Evolutionary conservation across 2,888 invertebrate species (phyloP).

Genomic region (Chrysina gloriosa): DNA sequence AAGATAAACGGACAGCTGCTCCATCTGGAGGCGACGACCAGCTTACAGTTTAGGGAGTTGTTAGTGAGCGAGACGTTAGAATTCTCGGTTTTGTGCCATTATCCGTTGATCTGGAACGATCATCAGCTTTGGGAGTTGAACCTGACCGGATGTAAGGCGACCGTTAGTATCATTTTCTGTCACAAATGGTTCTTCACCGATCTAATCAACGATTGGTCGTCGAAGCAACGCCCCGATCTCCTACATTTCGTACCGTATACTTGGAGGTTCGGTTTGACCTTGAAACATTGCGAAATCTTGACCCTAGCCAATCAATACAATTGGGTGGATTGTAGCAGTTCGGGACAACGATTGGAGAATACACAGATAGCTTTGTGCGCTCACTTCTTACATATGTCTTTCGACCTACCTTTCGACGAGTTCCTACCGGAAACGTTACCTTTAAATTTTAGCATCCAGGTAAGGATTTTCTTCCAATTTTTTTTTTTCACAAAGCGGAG

Average conservation of each 20-base stretch:
- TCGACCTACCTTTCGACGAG: slow-evolving; percentile 93
- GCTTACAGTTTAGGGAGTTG: slow-evolving; percentile 90
- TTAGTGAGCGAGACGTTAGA: slow-evolving; percentile 95
- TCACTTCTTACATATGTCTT: slow-evolving; percentile 91
- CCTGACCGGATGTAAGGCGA: slow-evolving; percentile 94
- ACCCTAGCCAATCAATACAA: slow-evolving; percentile 96
- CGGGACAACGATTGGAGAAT: slow-evolving; percentile 86
- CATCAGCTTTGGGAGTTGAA: slow-evolving; percentile 95
- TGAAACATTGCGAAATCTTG: slow-evolving; percentile 95
- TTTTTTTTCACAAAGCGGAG: not conserved
- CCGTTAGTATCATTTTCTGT: slow-evolving; percentile 90
- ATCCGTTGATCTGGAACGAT: slow-evolving; percentile 95
- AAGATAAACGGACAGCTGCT: slow-evolving; percentile 93
- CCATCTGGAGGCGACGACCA: slow-evolving; percentile 95
- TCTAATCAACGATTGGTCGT: slow-evolving; percentile 96
- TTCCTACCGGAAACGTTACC: slow-evolving; percentile 92
- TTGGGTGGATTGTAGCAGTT: slow-evolving; percentile 98
- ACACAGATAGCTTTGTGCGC: slow-evolving; percentile 95
- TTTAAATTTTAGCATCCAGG: slow-evolving; percentile 91
- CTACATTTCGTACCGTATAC: slow-evolving; percentile 96
- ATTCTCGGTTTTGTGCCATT: slow-evolving; percentile 88
- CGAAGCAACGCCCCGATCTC: slow-evolving; percentile 92
- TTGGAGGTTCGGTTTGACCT: slow-evolving; percentile 89
- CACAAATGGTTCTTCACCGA: slow-evolving; percentile 98
- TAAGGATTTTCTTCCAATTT: slow-evolving; percentile 52